Evolutionary conservation across 2,888 invertebrate genomes (phyloP).

Genomic region (Macrosoma leucophasiata): DNA sequence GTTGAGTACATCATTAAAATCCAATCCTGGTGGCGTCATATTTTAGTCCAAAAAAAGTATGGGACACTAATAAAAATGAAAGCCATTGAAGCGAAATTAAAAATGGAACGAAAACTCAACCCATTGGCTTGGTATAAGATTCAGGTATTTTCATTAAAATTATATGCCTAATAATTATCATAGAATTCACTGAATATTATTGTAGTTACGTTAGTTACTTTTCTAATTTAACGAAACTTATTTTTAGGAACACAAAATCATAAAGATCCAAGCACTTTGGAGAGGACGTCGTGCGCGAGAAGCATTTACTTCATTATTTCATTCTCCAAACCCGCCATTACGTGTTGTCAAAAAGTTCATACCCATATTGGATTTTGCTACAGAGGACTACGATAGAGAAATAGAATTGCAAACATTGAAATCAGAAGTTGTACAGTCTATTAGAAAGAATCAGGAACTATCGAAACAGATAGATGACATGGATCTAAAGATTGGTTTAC

Average conservation of each 20-base stretch:
- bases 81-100: slow-evolving; percentile 52
- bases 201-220: too few relatives aligned
- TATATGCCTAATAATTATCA: background rate
- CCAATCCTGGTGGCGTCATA: slow-evolving; percentile 79
- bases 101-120: slow-evolving; percentile 51
- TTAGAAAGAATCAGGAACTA: slow-evolving; percentile 82
- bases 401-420: slow-evolving; percentile 78
- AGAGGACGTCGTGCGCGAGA: slow-evolving; percentile 78
- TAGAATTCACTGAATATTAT: too few relatives aligned
- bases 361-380: slow-evolving; percentile 80
- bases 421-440: slow-evolving; percentile 82
- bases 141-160: slow-evolving; percentile 45
- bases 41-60: slow-evolving; percentile 60
- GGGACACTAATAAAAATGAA: slow-evolving; percentile 59
- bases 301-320: slow-evolving; percentile 77
- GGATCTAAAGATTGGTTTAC: slow-evolving; percentile 87
- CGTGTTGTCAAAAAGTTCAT: slow-evolving; percentile 80
- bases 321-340: slow-evolving; percentile 74
- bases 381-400: slow-evolving; percentile 84
- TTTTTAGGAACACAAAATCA: slow-evolving; percentile 69
- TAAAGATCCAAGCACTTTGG: slow-evolving; percentile 82
- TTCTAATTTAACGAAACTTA: background rate
- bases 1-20: slow-evolving; percentile 60
- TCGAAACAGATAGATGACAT: slow-evolving; percentile 83
- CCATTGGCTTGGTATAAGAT: slow-evolving; percentile 69